Evolutionary conservation across 2,797 vertebrate species (phyloP).

Genomic region (Protosalanx chinensis): DNA sequence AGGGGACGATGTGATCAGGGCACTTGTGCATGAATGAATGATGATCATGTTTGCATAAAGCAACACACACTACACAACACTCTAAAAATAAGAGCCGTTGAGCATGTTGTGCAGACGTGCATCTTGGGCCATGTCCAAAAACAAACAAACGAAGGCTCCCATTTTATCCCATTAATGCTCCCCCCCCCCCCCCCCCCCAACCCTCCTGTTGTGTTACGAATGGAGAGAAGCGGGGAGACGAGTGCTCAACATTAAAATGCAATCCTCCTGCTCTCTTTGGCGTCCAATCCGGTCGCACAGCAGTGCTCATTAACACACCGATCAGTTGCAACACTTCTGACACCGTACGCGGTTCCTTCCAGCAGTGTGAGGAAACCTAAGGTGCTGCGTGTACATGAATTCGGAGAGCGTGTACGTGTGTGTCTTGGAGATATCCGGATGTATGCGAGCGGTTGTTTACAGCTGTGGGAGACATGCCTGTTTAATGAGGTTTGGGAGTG

Average conservation of each 20-base stretch:
- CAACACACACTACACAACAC: not conserved
- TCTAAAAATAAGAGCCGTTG: not conserved
- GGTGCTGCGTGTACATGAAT: not conserved
- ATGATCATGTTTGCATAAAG: constrained; percentile 7
- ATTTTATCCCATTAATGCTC: too few species aligned
- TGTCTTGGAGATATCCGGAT: constrained; percentile 48
- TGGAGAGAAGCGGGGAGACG: not conserved
- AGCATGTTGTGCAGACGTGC: not conserved
- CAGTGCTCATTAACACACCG: constrained; percentile 12
- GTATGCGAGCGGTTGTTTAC: constrained; percentile 42
- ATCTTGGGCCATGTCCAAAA: not conserved
- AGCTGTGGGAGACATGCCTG: constrained; percentile 64
- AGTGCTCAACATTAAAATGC: constrained; percentile 6
- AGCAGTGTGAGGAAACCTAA: not conserved
- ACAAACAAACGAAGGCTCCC: too few species aligned
- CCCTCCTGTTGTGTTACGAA: constrained; percentile 7
- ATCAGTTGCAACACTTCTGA: not conserved
- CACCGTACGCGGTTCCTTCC: constrained; percentile 4
- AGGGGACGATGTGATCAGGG: constrained; percentile 36
- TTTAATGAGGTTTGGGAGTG: constrained; percentile 67
- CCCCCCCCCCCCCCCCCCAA: not conserved
- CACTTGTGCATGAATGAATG: constrained; percentile 20
- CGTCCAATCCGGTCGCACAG: constrained; percentile 15
- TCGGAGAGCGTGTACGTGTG: not conserved
- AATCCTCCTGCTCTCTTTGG: constrained; percentile 5